phyloP scores from a whole-genome alignment of 2,888 invertebrate species.

The Chloroclysta siterata region DNA sequence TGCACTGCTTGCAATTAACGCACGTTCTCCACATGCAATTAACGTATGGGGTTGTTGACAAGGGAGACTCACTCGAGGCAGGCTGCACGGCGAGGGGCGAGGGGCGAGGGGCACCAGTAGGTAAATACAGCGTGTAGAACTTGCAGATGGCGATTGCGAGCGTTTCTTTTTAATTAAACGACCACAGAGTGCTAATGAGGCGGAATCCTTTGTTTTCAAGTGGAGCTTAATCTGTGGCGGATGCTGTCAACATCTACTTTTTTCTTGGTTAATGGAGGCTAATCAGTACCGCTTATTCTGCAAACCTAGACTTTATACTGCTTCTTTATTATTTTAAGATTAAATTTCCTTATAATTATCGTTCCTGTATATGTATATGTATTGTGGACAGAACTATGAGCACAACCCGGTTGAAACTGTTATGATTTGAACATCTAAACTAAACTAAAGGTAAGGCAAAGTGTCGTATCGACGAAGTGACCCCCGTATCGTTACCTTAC shows the following conservation, averaged over 20 bases:
- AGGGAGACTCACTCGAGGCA: background rate
- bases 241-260: slow-evolving; percentile 16
- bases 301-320: background rate
- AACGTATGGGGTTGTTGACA: slow-evolving; percentile 12
- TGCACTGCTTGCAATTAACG: slow-evolving; percentile 17
- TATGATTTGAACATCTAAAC: too few relatives aligned
- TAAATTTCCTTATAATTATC: too few relatives aligned
- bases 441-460: too few relatives aligned
- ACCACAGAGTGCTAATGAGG: slow-evolving; percentile 28
- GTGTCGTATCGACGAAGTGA: too few relatives aligned
- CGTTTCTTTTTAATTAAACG: slow-evolving; percentile 48
- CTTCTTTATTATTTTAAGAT: too few relatives aligned
- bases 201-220: slow-evolving; percentile 24
- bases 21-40: slow-evolving; percentile 12
- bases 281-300: background rate
- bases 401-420: too few relatives aligned
- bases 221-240: slow-evolving; percentile 20
- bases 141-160: slow-evolving; percentile 18
- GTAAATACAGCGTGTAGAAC: slow-evolving; percentile 15
- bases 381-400: too few relatives aligned
- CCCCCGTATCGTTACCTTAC: too few relatives aligned
- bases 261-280: slow-evolving; percentile 6
- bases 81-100: background rate
- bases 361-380: too few relatives aligned
- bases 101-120: slow-evolving; percentile 5